Percentiles rank a stretch among this genome's conserved stretches.
These are phyloP conservation scores for Mycalesis mineus DNA, from an alignment of 2,888 invertebrate genomes.

Conservation along the genomic window DNA sequence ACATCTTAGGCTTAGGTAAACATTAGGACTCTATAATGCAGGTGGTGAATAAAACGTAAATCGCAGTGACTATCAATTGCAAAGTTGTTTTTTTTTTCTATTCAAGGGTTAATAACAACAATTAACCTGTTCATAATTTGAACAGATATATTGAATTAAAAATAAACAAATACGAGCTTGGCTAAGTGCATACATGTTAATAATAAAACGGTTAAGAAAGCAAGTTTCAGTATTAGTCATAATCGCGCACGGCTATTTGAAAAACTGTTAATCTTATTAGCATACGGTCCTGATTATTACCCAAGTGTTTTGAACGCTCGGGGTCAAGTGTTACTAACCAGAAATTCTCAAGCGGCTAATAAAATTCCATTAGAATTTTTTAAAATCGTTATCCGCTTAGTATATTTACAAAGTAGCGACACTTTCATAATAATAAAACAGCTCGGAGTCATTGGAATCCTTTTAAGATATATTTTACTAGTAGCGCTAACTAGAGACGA, in stretches of 20 bases:
- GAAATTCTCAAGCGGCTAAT: slow-evolving; percentile 8
- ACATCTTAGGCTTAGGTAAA: too few species aligned
- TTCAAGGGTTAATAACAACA: too few species aligned
- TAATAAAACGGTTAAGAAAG: slow-evolving; percentile 7
- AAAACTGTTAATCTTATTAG: slow-evolving; percentile 58
- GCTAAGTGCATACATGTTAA: background rate
- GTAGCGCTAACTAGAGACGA: too few species aligned
- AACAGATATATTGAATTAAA: too few species aligned
- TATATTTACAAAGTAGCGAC: background rate
- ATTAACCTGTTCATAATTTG: too few species aligned
- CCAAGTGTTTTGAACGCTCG: slow-evolving; percentile 39
- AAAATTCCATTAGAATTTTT: slow-evolving; percentile 1
- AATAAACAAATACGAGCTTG: background rate
- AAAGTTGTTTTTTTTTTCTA: too few species aligned
- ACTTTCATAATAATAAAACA: too few species aligned
- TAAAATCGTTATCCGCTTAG: background rate
- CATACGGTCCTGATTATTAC: slow-evolving; percentile 32
- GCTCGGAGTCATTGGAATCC: too few species aligned
- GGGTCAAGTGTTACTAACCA: slow-evolving; percentile 38
- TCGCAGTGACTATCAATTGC: too few species aligned
- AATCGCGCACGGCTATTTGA: slow-evolving; percentile 41
- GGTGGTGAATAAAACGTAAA: too few species aligned
- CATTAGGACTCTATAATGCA: too few species aligned
- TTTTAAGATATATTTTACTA: too few species aligned
- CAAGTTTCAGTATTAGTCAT: slow-evolving; percentile 37